phyloP scores from a whole-genome alignment of 2,888 invertebrate species.

The Eupithecia dodoneata region DNA sequence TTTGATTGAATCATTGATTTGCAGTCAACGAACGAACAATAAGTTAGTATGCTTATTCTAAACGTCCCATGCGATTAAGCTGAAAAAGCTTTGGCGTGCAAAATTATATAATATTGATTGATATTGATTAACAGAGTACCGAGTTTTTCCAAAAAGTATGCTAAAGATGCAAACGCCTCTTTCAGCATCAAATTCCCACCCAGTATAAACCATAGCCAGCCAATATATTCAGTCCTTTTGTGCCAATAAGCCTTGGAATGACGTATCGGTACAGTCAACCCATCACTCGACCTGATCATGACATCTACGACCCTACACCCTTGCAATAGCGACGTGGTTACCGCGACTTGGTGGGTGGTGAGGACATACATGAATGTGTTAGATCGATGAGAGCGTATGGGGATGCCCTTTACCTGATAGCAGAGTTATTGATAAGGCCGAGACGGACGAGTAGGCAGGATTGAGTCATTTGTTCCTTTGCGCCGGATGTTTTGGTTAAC shows the following conservation, averaged over 20 bases:
- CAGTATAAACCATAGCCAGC: neutral
- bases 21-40: no score
- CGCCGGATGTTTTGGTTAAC: constrained; percentile 1
- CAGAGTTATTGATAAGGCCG: neutral
- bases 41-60: no score
- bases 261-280: constrained; percentile 16
- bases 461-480: neutral
- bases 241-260: constrained; percentile 22
- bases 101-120: no score
- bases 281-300: neutral
- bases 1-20: no score
- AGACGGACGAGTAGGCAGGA: neutral
- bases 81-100: no score
- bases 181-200: neutral
- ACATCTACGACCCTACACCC: neutral
- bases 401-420: constrained; percentile 13
- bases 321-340: constrained; percentile 7
- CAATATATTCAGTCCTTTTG: constrained; percentile 15
- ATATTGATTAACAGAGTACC: no score
- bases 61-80: no score
- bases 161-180: neutral
- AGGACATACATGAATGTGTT: constrained; percentile 1
- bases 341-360: neutral
- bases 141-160: no score
- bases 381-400: constrained; percentile 2